phyloP scores from a whole-genome alignment of 2,888 invertebrate genomes.

The Meloe dianella region DNA sequence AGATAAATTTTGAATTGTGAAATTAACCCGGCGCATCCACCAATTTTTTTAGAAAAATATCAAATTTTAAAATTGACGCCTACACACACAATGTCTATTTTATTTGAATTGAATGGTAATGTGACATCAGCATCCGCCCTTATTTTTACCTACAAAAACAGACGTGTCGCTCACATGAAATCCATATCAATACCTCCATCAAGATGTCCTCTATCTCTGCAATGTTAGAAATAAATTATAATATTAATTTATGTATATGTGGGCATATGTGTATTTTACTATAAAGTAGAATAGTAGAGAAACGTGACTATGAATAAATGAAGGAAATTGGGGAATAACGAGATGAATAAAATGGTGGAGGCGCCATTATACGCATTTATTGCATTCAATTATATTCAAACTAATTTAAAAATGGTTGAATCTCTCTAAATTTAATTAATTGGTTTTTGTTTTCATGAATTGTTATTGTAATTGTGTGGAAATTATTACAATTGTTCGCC shows the following conservation, averaged over 20 bases:
- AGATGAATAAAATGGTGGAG: background rate
- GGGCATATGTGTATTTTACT: background rate
- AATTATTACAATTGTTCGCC: background rate
- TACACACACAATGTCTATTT: no score
- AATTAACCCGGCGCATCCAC: no score
- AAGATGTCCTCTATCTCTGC: background rate
- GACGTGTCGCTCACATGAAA: no score
- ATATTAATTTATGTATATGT: background rate
- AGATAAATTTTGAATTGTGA: no score
- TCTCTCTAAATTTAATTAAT: background rate
- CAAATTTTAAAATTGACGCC: no score
- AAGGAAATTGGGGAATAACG: background rate
- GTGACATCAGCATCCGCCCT: no score
- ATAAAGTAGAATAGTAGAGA: background rate
- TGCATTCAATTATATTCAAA: background rate
- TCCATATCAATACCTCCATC: no score
- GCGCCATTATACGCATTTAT: background rate
- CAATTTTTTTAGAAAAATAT: no score
- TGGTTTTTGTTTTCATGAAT: no score
- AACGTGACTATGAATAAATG: conserved; percentile 5
- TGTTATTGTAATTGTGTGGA: background rate
- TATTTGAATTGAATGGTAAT: no score
- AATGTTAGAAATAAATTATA: background rate
- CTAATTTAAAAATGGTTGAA: background rate
- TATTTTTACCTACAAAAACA: no score